Percentiles rank a stretch among this genome's conserved stretches.
Conservation (phyloP, 2,888 invertebrate genomes). For the Thymelicus acteon region DNA sequence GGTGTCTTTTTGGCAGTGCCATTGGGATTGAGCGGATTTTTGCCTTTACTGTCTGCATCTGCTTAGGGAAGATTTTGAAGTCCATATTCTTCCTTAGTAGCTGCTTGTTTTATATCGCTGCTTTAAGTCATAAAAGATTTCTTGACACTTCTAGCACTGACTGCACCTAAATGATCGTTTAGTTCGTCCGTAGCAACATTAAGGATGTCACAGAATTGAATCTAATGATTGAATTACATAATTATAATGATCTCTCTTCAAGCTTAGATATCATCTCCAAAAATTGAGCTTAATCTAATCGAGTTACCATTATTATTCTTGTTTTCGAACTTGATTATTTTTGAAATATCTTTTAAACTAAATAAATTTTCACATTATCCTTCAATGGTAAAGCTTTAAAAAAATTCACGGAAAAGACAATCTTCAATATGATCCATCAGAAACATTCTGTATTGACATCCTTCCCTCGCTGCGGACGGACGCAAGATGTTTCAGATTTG, state of each 20-base stretch:
- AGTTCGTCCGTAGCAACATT: slow-evolving; percentile 35
- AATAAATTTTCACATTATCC: no score
- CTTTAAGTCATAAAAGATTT: no score
- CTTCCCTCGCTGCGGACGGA: slow-evolving; percentile 57
- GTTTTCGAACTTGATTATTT: no score
- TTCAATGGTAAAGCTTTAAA: no score
- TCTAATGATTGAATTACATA: not conserved
- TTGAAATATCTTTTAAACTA: no score
- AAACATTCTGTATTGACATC: slow-evolving; percentile 44
- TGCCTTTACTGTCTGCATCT: not conserved
- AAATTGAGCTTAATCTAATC: no score
- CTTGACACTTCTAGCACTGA: not conserved
- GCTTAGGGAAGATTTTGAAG: not conserved
- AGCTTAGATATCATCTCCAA: no score
- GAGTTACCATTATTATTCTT: no score
- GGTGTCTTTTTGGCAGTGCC: no score
- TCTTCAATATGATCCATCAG: not conserved
- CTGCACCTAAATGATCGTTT: not conserved
- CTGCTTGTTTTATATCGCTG: no score
- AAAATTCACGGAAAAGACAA: no score
- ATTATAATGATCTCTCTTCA: not conserved
- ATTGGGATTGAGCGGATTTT: no score
- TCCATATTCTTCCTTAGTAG: not conserved
- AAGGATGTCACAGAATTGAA: slow-evolving; percentile 25
- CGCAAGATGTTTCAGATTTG: slow-evolving; percentile 59